phyloP scores from a whole-genome alignment of 2,113 vertebrate species.

The Coreoperca whiteheadi region DNA sequence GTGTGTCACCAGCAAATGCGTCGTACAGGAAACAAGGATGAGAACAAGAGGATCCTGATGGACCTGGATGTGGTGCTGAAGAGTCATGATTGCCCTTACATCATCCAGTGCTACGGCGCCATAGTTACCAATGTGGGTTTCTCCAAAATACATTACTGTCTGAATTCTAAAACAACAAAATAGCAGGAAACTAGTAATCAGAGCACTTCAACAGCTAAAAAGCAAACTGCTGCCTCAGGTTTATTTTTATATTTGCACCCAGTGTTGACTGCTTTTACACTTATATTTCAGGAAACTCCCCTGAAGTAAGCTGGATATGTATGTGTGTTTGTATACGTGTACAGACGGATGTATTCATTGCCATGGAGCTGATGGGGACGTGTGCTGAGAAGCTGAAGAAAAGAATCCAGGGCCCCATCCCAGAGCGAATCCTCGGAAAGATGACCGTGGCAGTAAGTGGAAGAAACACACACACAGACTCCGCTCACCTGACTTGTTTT shows the following conservation, averaged over 20 bases:
- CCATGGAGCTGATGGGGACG: slow-evolving; percentile 97
- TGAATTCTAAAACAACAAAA: slow-evolving; percentile 1
- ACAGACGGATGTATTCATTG: slow-evolving; percentile 96
- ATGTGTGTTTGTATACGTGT: background rate
- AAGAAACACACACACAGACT: background rate
- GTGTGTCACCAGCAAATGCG: slow-evolving; percentile 92
- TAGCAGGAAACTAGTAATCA: background rate
- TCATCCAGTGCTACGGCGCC: slow-evolving; percentile 96
- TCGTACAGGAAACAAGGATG: slow-evolving; percentile 94
- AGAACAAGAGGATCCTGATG: slow-evolving; percentile 97
- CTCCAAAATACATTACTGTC: slow-evolving; percentile 9
- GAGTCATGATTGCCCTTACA: slow-evolving; percentile 96
- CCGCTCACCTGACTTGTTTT: background rate
- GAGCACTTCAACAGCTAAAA: background rate
- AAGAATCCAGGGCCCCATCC: slow-evolving; percentile 94
- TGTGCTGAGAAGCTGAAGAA: slow-evolving; percentile 97
- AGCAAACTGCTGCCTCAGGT: background rate
- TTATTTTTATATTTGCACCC: slow-evolving; percentile 4
- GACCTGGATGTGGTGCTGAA: slow-evolving; percentile 96
- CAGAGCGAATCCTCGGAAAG: slow-evolving; percentile 94
- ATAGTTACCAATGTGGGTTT: slow-evolving; percentile 93
- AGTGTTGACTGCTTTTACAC: background rate
- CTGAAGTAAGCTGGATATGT: background rate
- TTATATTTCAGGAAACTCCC: background rate
- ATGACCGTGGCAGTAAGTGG: slow-evolving; percentile 94